Percentiles rank a stretch among this genome's conserved stretches.
These are phyloP conservation scores for Hypanus sabinus DNA, from an alignment of 2,113 vertebrate species.

Conservation along the genomic window DNA sequence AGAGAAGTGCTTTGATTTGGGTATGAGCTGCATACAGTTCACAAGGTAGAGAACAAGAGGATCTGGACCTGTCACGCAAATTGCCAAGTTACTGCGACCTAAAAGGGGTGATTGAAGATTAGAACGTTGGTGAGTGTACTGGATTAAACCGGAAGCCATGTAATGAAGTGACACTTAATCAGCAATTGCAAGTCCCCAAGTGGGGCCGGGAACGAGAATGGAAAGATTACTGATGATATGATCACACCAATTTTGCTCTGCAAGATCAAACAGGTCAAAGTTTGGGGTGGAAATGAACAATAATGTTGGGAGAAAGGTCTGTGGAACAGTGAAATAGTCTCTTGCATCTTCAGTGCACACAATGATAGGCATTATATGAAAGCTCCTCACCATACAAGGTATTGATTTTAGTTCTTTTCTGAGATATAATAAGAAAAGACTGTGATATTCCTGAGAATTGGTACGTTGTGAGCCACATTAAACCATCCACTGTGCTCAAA, in stretches of 20 bases:
- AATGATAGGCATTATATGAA: slow-evolving; percentile 17
- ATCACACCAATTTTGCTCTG: background rate
- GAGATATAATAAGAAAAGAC: slow-evolving; percentile 17
- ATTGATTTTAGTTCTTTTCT: slow-evolving; percentile 20
- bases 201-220: background rate
- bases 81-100: background rate
- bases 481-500: slow-evolving; percentile 20
- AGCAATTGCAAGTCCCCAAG: background rate
- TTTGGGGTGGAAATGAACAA: slow-evolving; percentile 33
- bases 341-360: background rate
- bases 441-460: slow-evolving; percentile 36
- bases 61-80: background rate
- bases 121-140: background rate
- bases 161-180: slow-evolving; percentile 31
- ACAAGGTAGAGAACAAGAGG: background rate
- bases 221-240: slow-evolving; percentile 1
- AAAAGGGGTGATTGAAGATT: background rate
- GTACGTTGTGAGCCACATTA: background rate
- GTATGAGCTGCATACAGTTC: background rate
- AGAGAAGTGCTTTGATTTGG: background rate
- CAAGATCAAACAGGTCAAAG: slow-evolving; percentile 29
- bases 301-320: background rate
- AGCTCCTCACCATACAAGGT: background rate
- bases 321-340: background rate
- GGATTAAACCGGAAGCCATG: background rate